Base-by-base conservation (phyloP, 2,888 invertebrate species). In the Ischnura elegans region DNA sequence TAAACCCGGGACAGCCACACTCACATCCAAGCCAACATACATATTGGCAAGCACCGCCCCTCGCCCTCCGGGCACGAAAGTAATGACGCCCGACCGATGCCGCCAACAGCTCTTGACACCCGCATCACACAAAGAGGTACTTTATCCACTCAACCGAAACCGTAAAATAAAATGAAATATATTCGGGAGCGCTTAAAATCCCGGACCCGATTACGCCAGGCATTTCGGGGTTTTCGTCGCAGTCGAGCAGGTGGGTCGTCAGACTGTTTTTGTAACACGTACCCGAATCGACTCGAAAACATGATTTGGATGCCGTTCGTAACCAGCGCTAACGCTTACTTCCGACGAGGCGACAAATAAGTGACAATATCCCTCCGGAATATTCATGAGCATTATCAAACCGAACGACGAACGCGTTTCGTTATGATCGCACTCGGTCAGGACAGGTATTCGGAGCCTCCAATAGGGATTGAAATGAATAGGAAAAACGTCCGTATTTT, bases 41-140 rank as follows among this genome's bases (percentile, higher is more conserved):
- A 51, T 51, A 51, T 87, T 46, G 46, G 45, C 25, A n/a, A 51
- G 4, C 51, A 51, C 51, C 51, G 36, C 76, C 76, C 66, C 76
- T 36, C 29, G 29, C 42, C 55, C 6, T 42, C 66, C 61, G 43
- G 2, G 19, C 51, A 13, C 51, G 25, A 19, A 90, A 90, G 61
- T 90, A 90, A 90, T 90, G 90, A 61, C n/a, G n/a, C 90, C 66
- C n/a, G 21, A n/a, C 61, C 16, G 55, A 90, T 43, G 90, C 61
- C 61, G n/a, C 61, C 42, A 76, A 76, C 29, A 90, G 61, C 90
- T 61, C 42, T 42, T n/a, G 66, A 43, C 61, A 90, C 43, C 90
- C 43, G 55, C 36, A 61, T 61, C 61, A 61, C 43, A n/a, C n/a
- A n/a, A 45, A 29, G 61, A 36, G 42, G 43, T 43, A 90, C 55